These are phyloP conservation scores for Drepanosiphum platanoidis DNA, from an alignment of 2,888 invertebrate genomes.

Conservation along the genomic window DNA sequence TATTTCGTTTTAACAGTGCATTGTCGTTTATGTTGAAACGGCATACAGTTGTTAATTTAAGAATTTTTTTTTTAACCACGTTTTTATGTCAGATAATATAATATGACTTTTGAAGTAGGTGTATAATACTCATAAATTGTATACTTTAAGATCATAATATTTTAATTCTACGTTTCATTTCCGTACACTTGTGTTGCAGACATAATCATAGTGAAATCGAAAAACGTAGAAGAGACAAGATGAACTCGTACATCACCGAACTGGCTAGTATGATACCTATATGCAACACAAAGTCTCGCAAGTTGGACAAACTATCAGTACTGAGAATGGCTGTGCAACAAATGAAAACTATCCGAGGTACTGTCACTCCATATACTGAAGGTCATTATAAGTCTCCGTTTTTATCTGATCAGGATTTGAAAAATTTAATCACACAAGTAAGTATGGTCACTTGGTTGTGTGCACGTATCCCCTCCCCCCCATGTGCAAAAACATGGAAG, in stretches of 20 bases:
- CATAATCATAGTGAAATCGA: slow-evolving; percentile 98
- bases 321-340: slow-evolving; percentile 94
- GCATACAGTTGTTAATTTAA: no score
- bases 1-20: no score
- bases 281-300: slow-evolving; percentile 92
- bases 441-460: neutral
- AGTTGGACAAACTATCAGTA: slow-evolving; percentile 90
- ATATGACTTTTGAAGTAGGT: no score
- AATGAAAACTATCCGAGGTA: slow-evolving; percentile 75
- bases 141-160: no score
- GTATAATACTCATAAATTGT: no score
- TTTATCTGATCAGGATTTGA: slow-evolving; percentile 86
- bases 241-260: slow-evolving; percentile 95
- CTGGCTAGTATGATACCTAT: slow-evolving; percentile 87
- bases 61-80: no score
- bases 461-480: no score
- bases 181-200: slow-evolving; percentile 69
- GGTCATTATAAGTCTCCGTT: slow-evolving; percentile 83
- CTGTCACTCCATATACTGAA: slow-evolving; percentile 79
- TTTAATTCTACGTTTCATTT: no score
- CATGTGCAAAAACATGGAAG: no score
- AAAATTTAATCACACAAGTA: slow-evolving; percentile 82
- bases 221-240: slow-evolving; percentile 92
- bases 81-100: neutral
- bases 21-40: no score